Conservation (phyloP, 2,113 vertebrate genomes). For the Turnix velox region DNA sequence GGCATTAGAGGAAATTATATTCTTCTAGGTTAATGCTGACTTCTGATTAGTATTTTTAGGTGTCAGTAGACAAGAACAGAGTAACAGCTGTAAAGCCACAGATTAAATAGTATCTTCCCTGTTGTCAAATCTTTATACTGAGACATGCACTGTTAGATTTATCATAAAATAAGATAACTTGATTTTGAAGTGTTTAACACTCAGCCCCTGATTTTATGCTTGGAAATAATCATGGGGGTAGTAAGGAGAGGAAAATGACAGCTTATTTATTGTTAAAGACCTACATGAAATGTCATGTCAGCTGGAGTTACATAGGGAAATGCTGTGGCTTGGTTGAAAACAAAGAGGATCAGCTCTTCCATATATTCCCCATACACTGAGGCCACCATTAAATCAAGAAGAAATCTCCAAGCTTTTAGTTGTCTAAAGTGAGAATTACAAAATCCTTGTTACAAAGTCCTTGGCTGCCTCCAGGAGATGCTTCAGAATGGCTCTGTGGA, state of each 20-base stretch:
- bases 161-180: background rate
- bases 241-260: background rate
- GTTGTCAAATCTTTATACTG: background rate
- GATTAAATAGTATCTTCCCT: background rate
- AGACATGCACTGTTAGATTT: background rate
- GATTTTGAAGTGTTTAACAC: background rate
- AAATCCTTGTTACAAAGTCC: background rate
- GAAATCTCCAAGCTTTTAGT: background rate
- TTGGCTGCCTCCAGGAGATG: background rate
- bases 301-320: background rate
- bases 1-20: background rate
- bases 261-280: background rate
- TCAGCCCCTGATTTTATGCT: background rate
- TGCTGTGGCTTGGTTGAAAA: background rate
- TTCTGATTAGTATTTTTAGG: slow-evolving; percentile 9
- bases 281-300: background rate
- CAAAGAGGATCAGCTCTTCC: background rate
- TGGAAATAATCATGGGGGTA: background rate
- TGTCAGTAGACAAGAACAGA: background rate
- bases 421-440: background rate
- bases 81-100: background rate
- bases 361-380: background rate
- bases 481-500: background rate
- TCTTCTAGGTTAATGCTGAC: background rate
- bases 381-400: background rate